Conservation (phyloP, 2,113 vertebrate species). For the Zingel zingel region DNA sequence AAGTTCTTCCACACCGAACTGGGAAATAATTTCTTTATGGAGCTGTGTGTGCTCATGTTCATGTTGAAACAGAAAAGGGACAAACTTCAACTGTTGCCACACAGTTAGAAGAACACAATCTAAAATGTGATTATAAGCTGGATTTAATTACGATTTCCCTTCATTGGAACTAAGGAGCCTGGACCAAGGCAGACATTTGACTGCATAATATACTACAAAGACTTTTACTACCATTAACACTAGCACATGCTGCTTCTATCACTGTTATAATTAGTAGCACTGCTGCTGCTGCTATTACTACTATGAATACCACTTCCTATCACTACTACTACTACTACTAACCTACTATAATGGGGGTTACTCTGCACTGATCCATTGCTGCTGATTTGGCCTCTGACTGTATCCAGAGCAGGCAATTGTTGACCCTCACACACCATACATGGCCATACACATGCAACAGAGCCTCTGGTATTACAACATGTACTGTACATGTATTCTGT, state of each 20-base stretch:
- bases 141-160: not conserved
- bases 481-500: conserved; percentile 27
- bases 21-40: not conserved
- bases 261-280: not conserved
- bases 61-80: not conserved
- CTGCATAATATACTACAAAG: not conserved
- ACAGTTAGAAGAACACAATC: not conserved
- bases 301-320: not conserved
- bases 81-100: not conserved
- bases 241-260: not conserved
- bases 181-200: not conserved
- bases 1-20: not conserved
- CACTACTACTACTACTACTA: not conserved
- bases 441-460: not conserved
- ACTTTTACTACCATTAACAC: not conserved
- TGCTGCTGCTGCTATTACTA: not conserved
- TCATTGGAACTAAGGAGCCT: not conserved
- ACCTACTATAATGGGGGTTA: not conserved
- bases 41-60: not conserved
- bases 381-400: conserved; percentile 31
- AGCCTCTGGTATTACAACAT: conserved; percentile 10
- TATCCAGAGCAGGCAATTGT: conserved; percentile 25
- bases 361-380: conserved; percentile 21
- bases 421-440: conserved; percentile 37
- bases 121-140: not conserved